Base-by-base conservation (phyloP, 1,140 invertebrate genomes). In the Whitmania pigra region DNA sequence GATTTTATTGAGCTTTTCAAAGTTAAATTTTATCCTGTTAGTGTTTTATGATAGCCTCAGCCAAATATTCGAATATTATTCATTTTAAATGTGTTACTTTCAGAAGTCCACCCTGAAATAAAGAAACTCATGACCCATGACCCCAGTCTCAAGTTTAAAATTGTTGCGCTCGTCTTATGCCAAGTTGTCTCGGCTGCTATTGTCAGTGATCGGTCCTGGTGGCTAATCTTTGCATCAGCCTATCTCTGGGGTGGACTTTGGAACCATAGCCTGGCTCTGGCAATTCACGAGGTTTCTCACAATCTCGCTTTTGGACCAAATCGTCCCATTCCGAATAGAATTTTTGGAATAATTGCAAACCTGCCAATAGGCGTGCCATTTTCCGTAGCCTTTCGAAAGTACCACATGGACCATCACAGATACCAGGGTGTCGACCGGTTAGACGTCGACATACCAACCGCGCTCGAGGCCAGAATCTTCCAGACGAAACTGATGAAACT, bases 171-270 rank as follows among this genome's bases (percentile, higher is more conserved):
- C 88, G 92, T 97, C 63, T 72, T 92, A 2, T 82, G 87, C 0
- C 94, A 98, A 82, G 83, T 94, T 17, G 75, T 88, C n/a, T 87
- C 89, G 67, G 83, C 93, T 76, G 92, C 88, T 78, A 77, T 94
- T 5, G 85, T 97, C 5, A 88, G 87, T 79, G 87, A 92, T 78
- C 84, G 77, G 1, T 76, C 76, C 17, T 82, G 79, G 80, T 67
- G 74, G 7, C 75, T 75, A 0, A 71, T 80, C 13, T 13, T 82
- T 9, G 36, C 94, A 2, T 76, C 90, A 17, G 90, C 91, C 0
- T 98, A 97, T 80, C 92, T 88, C 79, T 91, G 96, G 81, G 94
- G 94, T 20, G 94, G 95, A 55, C 90, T 95, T n/a, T 90, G 98
- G 67, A 99, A 99, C 83, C 96, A 99, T 84, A 92, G 93, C 0